Evolutionary conservation across 2,888 invertebrate species (phyloP).

Genomic region (Xylophagus ater): DNA sequence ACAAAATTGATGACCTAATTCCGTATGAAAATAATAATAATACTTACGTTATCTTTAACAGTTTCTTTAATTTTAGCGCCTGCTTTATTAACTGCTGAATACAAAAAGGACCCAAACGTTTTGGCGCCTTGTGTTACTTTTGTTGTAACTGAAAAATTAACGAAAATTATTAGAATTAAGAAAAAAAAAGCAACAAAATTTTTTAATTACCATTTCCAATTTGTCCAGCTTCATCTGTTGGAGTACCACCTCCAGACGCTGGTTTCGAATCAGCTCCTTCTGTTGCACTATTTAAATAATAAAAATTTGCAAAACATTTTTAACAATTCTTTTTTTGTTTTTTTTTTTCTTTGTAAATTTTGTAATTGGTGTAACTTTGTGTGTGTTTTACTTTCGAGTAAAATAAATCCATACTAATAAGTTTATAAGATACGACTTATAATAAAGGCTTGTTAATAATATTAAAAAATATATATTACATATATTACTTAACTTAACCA

Average conservation of each 20-base stretch:
- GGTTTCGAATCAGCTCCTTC: slow-evolving; percentile 85
- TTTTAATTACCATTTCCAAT: slow-evolving; percentile 57
- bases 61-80: slow-evolving; percentile 93
- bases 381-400: too few species aligned
- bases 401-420: too few species aligned
- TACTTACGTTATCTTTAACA: slow-evolving; percentile 88
- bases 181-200: slow-evolving; percentile 24
- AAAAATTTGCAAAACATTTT: too few species aligned
- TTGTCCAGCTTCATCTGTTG: slow-evolving; percentile 67
- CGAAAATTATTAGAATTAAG: slow-evolving; percentile 19
- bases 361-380: too few species aligned
- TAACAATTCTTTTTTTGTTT: too few species aligned
- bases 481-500: too few species aligned
- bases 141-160: slow-evolving; percentile 55
- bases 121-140: slow-evolving; percentile 84
- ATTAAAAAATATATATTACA: too few species aligned
- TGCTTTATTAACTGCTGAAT: slow-evolving; percentile 92
- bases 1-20: slow-evolving; percentile 1
- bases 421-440: too few species aligned
- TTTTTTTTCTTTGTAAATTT: too few species aligned
- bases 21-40: too few species aligned
- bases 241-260: slow-evolving; percentile 63
- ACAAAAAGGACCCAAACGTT: slow-evolving; percentile 83
- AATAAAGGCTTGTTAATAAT: too few species aligned
- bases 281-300: slow-evolving; percentile 79